These are phyloP conservation scores for Slavum lentiscoides DNA, from an alignment of 2,888 invertebrate species.

Conservation along the genomic window DNA sequence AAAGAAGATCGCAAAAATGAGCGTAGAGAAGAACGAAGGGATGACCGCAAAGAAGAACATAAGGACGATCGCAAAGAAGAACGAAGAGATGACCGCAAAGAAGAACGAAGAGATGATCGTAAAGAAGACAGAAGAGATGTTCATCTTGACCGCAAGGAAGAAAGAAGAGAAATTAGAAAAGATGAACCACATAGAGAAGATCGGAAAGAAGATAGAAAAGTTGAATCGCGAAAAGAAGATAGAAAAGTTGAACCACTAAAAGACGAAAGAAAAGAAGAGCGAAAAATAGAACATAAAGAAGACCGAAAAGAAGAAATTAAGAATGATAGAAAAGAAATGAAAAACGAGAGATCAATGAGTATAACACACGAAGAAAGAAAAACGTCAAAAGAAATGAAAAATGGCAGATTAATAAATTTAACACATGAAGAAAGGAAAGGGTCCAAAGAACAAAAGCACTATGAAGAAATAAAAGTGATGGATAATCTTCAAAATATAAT, in stretches of 20 bases:
- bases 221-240: conserved; percentile 1
- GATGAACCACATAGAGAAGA: conserved; percentile 2
- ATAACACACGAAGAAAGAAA: conserved; percentile 66
- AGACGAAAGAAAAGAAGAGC: conserved; percentile 8
- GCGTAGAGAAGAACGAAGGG: not conserved
- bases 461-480: conserved; percentile 58
- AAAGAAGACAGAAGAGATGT: conserved; percentile 16
- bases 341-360: conserved; percentile 17
- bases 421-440: conserved; percentile 67
- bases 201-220: not conserved
- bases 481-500: conserved; percentile 49
- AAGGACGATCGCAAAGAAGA: conserved; percentile 23
- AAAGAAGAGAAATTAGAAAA: not conserved
- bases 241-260: conserved; percentile 14
- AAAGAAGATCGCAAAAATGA: conserved; percentile 43
- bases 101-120: conserved; percentile 17
- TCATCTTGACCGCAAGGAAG: conserved; percentile 15
- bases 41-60: not conserved
- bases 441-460: conserved; percentile 54
- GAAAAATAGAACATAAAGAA: conserved; percentile 56
- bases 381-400: conserved; percentile 75
- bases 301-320: conserved; percentile 56
- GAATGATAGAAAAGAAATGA: conserved; percentile 66
- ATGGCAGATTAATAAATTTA: not conserved
- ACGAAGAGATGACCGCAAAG: conserved; percentile 15